A percentile compares a stretch with the other conserved stretches of the same genome.
Evolutionary conservation across 2,888 invertebrate species (phyloP).

Genomic region (Epinotia bilunana): DNA sequence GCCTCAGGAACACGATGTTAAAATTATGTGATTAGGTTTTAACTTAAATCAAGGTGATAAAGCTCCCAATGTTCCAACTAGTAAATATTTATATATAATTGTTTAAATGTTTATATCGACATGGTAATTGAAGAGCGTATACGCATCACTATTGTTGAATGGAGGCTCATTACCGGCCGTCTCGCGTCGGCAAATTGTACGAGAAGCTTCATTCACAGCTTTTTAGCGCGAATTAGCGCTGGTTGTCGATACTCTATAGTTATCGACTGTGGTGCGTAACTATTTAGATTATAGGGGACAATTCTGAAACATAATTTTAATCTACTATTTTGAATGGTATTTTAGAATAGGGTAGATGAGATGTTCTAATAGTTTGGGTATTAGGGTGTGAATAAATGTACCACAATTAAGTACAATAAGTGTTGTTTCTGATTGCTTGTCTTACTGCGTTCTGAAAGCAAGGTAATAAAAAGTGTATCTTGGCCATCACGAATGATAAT

Average conservation of each 20-base stretch:
- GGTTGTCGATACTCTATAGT: conserved; percentile 60
- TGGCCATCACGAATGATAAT: no score
- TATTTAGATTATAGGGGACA: conserved; percentile 27
- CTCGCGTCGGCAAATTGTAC: conserved; percentile 69
- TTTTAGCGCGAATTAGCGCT: conserved; percentile 68
- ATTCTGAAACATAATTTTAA: not conserved
- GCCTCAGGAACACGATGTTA: no score
- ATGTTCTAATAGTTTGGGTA: no score
- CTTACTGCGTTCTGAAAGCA: no score
- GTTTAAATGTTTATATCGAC: conserved; percentile 38
- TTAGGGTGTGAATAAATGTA: no score
- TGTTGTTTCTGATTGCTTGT: no score
- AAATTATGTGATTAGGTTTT: no score
- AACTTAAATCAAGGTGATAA: no score
- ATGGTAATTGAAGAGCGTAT: conserved; percentile 20
- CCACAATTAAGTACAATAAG: no score
- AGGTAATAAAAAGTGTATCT: no score
- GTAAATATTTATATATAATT: not conserved
- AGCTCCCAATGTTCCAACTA: no score
- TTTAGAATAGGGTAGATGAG: not conserved
- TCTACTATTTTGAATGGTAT: not conserved
- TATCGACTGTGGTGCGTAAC: conserved; percentile 56
- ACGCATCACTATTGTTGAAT: conserved; percentile 61
- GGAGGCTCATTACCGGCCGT: conserved; percentile 59
- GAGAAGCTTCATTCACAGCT: conserved; percentile 71